These are phyloP conservation scores for Flexamia atlantica DNA, from an alignment of 2,888 invertebrate genomes.

Conservation along the genomic window DNA sequence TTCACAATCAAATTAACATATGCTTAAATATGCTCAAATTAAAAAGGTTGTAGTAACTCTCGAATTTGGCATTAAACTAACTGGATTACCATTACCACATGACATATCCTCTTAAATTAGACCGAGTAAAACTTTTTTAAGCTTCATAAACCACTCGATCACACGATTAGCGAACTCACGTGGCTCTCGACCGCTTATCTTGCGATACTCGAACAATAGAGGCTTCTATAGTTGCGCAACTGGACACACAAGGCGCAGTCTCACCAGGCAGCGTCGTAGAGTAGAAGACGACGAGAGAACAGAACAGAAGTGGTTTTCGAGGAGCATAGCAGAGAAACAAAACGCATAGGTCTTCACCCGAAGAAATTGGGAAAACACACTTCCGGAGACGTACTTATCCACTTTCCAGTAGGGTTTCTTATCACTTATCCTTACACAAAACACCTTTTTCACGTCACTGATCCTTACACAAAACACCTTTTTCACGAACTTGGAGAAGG, in stretches of 20 bases:
- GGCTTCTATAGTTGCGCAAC: background rate
- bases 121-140: background rate
- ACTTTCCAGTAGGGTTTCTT: slow-evolving; percentile 27
- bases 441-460: background rate
- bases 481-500: background rate
- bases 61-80: no score
- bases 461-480: background rate
- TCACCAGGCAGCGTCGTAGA: background rate
- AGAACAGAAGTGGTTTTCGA: no score
- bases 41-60: no score
- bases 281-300: background rate
- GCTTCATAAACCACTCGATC: background rate
- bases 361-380: background rate
- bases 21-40: no score
- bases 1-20: no score
- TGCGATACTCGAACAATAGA: background rate
- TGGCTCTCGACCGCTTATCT: background rate
- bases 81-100: no score
- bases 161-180: background rate
- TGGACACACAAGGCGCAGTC: background rate
- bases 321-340: background rate
- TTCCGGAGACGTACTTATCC: slow-evolving; percentile 30
- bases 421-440: background rate
- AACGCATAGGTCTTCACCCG: no score
- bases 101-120: no score